phyloP scores from a whole-genome alignment of 1,140 invertebrate genomes.

The Drosophila ironensis region DNA sequence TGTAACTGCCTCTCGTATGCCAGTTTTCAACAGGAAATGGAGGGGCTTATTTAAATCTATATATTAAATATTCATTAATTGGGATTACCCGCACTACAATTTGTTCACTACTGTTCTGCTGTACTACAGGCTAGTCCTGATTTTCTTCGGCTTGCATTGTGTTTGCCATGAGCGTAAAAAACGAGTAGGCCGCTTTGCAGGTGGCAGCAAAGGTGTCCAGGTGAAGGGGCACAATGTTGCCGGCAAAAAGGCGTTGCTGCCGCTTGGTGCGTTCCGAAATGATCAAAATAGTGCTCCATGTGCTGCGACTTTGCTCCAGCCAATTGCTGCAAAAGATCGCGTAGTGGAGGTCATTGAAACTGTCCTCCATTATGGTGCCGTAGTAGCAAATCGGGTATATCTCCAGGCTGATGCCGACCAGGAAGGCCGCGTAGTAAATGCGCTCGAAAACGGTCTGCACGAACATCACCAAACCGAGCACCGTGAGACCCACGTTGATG shows the following conservation, averaged over 20 bases:
- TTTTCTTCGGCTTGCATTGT: background rate
- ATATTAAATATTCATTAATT: background rate
- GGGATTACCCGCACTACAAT: too few species aligned
- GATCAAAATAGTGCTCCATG: conserved; percentile 43
- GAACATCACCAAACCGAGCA: conserved; percentile 48
- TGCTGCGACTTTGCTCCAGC: conserved; percentile 51
- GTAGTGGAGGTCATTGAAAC: conserved; percentile 39
- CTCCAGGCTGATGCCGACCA: conserved; percentile 39
- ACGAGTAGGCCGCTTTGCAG: conserved; percentile 64
- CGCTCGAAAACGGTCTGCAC: conserved; percentile 25
- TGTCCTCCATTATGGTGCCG: conserved; percentile 49
- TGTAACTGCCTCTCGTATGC: too few species aligned
- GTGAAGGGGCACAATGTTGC: conserved; percentile 56
- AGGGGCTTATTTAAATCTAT: too few species aligned
- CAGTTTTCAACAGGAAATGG: too few species aligned
- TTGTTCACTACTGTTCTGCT: too few species aligned
- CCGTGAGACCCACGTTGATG: conserved; percentile 35
- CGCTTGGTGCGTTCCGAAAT: conserved; percentile 49
- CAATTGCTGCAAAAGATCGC: conserved; percentile 67
- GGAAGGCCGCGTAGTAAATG: conserved; percentile 35
- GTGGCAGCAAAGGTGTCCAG: conserved; percentile 63
- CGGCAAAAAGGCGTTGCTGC: conserved; percentile 32
- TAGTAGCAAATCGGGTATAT: conserved; percentile 65
- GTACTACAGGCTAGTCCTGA: background rate
- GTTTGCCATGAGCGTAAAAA: conserved; percentile 60